phyloP scores from a whole-genome alignment of 2,888 invertebrate genomes.

The Drosophila phalerata region DNA sequence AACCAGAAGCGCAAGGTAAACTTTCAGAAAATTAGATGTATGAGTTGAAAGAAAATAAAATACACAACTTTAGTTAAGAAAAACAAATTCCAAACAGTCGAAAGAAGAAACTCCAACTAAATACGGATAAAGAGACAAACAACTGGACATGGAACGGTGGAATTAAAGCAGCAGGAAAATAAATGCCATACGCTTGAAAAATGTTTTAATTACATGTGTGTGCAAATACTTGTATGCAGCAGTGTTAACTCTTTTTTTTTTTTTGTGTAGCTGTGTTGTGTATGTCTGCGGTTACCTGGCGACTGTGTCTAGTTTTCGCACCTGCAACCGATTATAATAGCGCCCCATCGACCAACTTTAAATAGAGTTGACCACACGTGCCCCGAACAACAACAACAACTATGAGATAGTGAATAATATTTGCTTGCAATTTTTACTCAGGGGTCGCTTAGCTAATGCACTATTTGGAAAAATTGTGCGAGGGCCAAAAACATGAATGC shows the following conservation, averaged over 20 bases:
- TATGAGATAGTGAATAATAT: not conserved
- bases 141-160: not conserved
- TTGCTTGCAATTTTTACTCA: not conserved
- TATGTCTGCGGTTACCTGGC: constrained; percentile 52
- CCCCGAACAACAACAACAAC: constrained; percentile 9
- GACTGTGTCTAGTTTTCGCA: constrained; percentile 54
- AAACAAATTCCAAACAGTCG: constrained; percentile 5
- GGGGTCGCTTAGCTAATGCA: constrained; percentile 60
- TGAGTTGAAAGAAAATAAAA: constrained; percentile 1
- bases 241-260: constrained; percentile 13
- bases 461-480: constrained; percentile 14
- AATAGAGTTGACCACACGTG: constrained; percentile 56
- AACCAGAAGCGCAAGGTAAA: not conserved
- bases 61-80: constrained; percentile 2
- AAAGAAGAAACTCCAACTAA: not conserved
- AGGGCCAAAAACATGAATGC: constrained; percentile 28
- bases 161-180: constrained; percentile 10
- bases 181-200: constrained; percentile 5
- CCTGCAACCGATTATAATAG: constrained; percentile 62
- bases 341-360: constrained; percentile 16
- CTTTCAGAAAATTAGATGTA: not conserved
- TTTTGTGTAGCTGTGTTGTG: not conserved
- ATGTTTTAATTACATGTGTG: constrained; percentile 21
- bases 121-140: constrained; percentile 4
- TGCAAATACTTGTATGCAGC: constrained; percentile 11